Conservation (phyloP, 1,140 invertebrate genomes). For the Portunus trituberculatus region DNA sequence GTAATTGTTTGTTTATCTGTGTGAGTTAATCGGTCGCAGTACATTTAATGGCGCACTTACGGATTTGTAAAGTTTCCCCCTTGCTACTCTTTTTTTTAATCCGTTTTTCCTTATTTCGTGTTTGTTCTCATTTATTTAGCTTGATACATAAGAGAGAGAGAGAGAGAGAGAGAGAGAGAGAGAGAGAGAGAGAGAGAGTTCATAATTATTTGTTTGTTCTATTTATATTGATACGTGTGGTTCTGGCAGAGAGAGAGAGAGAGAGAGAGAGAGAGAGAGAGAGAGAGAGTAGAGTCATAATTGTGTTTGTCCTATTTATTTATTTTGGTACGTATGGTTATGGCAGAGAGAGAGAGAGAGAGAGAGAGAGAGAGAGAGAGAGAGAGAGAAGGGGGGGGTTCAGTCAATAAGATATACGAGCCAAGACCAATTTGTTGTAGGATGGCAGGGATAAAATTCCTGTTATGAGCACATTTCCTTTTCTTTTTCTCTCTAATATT, state of each 20-base stretch:
- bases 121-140: too few relatives aligned
- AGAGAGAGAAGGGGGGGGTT: not conserved
- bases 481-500: not conserved
- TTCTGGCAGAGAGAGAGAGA: not conserved
- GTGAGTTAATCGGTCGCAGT: not conserved
- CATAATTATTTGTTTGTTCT: too few relatives aligned
- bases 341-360: slow-evolving; percentile 2
- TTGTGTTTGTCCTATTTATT: too few relatives aligned
- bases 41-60: not conserved
- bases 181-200: slow-evolving; percentile 15
- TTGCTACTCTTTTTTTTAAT: not conserved
- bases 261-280: slow-evolving; percentile 20
- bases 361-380: not conserved
- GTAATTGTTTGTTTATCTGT: not conserved
- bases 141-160: not conserved
- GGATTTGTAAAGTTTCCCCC: not conserved
- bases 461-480: not conserved
- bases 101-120: not conserved
- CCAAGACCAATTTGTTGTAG: too few relatives aligned
- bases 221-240: too few relatives aligned
- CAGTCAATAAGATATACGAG: not conserved
- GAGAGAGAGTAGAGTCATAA: slow-evolving; percentile 11
- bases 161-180: slow-evolving; percentile 20
- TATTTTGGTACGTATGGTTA: too few relatives aligned
- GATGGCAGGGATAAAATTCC: too few relatives aligned